phyloP scores from a whole-genome alignment of 2,888 invertebrate species.

The Agrotis clavis region DNA sequence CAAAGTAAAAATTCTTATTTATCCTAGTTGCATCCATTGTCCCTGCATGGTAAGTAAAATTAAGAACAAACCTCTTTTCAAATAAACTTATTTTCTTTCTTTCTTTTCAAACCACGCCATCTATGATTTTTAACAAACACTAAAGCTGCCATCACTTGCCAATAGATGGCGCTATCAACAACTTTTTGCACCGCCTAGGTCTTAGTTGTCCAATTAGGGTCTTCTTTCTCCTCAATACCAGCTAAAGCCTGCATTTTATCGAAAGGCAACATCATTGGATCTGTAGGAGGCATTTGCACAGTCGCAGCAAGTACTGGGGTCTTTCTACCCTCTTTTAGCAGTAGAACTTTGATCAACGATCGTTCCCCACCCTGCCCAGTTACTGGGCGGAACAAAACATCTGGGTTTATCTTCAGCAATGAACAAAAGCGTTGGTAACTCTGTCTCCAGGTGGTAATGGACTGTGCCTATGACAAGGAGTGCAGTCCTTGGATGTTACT shows the following conservation, averaged over 20 bases:
- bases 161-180: slow-evolving; percentile 38
- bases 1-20: too few species aligned
- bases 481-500: too few species aligned
- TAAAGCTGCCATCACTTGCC: background rate
- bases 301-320: slow-evolving; percentile 95
- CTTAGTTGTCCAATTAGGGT: slow-evolving; percentile 47
- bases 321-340: slow-evolving; percentile 90
- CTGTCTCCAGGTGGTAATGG: too few species aligned
- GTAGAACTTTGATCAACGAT: slow-evolving; percentile 81
- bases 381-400: slow-evolving; percentile 82
- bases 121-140: background rate
- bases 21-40: too few species aligned
- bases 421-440: too few species aligned
- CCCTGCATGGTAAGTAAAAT: too few species aligned
- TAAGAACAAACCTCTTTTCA: background rate
- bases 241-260: slow-evolving; percentile 80
- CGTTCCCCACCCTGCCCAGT: slow-evolving; percentile 83
- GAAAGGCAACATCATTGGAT: slow-evolving; percentile 90
- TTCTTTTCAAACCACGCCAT: slow-evolving; percentile 17
- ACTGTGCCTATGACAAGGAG: too few species aligned
- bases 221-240: slow-evolving; percentile 62
- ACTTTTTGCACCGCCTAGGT: background rate
- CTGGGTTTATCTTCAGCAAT: slow-evolving; percentile 80
- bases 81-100: too few species aligned
- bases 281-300: slow-evolving; percentile 97